Evolutionary conservation across 2,797 vertebrate species (phyloP).

Genomic region (Esox lucius): DNA sequence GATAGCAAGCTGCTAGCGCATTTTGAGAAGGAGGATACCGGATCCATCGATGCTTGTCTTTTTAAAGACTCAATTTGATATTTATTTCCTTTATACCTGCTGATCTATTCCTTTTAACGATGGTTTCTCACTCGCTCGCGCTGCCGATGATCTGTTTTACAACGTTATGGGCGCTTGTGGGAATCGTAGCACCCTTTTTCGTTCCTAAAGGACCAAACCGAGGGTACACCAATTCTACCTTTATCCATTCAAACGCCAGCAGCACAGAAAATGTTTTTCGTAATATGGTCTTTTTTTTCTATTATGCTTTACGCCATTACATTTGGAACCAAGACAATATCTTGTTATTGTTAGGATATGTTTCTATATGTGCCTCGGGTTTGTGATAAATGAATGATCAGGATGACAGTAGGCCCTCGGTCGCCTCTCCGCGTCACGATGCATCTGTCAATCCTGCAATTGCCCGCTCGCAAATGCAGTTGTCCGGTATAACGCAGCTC

Average conservation of each 20-base stretch:
- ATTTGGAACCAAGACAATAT: neutral
- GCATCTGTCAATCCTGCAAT: neutral
- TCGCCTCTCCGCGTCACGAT: neutral
- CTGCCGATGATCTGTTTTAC: slow-evolving; percentile 95
- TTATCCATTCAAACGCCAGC: slow-evolving; percentile 10
- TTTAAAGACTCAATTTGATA: slow-evolving; percentile 5
- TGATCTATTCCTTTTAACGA: slow-evolving; percentile 46
- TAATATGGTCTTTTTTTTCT: neutral
- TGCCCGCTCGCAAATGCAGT: neutral
- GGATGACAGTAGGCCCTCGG: neutral
- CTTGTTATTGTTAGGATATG: neutral
- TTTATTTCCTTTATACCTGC: neutral
- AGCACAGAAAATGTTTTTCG: neutral
- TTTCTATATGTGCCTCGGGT: neutral
- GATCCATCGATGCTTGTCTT: slow-evolving; percentile 63
- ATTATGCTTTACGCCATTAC: neutral
- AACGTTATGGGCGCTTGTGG: slow-evolving; percentile 91
- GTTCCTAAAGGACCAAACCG: slow-evolving; percentile 96
- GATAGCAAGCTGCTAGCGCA: slow-evolving; percentile 16
- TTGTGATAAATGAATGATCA: neutral
- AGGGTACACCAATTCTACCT: slow-evolving; percentile 78
- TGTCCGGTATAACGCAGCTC: neutral
- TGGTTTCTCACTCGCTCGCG: slow-evolving; percentile 92
- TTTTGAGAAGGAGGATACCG: slow-evolving; percentile 17
- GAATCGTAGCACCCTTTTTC: slow-evolving; percentile 89